These are phyloP conservation scores for Amiota communis DNA, from an alignment of 2,888 invertebrate species.

Conservation along the genomic window DNA sequence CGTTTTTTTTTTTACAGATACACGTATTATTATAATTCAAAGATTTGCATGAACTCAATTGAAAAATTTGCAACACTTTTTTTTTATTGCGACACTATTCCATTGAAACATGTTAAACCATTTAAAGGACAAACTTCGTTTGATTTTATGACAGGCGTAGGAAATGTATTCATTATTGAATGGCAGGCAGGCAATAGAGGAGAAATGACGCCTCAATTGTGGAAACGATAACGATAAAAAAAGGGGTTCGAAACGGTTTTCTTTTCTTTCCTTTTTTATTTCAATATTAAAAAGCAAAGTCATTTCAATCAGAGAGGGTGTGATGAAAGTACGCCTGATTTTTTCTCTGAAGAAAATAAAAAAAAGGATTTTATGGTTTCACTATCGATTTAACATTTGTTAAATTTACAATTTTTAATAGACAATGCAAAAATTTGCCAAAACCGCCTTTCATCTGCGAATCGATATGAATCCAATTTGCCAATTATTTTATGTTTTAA, in stretches of 20 bases:
- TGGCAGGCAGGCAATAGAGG: no score
- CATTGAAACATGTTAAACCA: constrained; percentile 22
- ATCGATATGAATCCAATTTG: constrained; percentile 13
- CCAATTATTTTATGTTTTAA: constrained; percentile 22
- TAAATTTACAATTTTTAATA: constrained; percentile 18
- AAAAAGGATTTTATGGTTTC: constrained; percentile 6
- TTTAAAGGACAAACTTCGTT: constrained; percentile 11
- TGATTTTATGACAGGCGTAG: constrained; percentile 27
- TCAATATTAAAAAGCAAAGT: constrained; percentile 10
- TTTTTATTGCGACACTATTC: constrained; percentile 15
- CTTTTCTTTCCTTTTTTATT: constrained; percentile 2
- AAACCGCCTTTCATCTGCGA: not conserved
- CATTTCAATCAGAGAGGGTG: constrained; percentile 8
- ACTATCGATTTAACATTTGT: constrained; percentile 25
- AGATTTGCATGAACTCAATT: not conserved
- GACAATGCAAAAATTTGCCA: not conserved
- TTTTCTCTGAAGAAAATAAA: not conserved
- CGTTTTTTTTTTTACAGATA: constrained; percentile 11
- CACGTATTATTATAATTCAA: not conserved
- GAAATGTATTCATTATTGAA: no score
- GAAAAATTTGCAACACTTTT: constrained; percentile 7
- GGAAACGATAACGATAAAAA: not conserved
- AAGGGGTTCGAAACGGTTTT: constrained; percentile 1
- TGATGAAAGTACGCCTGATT: not conserved
- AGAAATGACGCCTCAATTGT: no score